phyloP scores from a whole-genome alignment of 2,113 vertebrate genomes.

The Sisor rabdophorus region DNA sequence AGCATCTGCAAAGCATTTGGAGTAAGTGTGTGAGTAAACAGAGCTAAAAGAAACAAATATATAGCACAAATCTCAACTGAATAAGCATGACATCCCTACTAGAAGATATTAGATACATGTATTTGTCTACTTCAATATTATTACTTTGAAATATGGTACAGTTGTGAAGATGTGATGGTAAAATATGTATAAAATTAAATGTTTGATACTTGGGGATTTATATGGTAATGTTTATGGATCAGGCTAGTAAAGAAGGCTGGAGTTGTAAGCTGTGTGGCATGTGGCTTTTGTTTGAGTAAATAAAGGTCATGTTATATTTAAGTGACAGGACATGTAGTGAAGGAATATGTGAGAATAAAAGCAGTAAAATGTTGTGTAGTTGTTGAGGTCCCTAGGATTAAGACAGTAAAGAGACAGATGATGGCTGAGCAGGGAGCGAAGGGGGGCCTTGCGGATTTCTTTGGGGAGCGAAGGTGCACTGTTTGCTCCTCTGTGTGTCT shows the following conservation, averaged over 20 bases:
- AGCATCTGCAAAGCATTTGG: conserved; percentile 30
- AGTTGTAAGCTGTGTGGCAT: not conserved
- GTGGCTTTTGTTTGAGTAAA: conserved; percentile 18
- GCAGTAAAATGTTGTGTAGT: not conserved
- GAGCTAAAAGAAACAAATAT: conserved; percentile 17
- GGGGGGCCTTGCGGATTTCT: too few relatives aligned
- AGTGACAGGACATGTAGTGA: not conserved
- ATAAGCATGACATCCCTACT: not conserved
- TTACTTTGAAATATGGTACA: not conserved
- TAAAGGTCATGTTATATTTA: conserved; percentile 20
- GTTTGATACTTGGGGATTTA: conserved; percentile 9
- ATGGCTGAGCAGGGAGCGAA: conserved; percentile 21
- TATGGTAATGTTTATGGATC: conserved; percentile 20
- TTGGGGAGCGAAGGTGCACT: conserved; percentile 65
- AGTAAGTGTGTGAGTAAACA: conserved; percentile 17
- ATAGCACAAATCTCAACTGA: not conserved
- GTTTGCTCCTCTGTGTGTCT: conserved; percentile 69
- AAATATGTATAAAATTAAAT: conserved; percentile 29
- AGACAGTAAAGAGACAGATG: not conserved
- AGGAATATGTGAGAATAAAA: conserved; percentile 4
- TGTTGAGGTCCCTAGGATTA: not conserved
- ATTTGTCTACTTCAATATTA: conserved; percentile 10
- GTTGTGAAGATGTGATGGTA: not conserved
- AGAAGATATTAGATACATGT: not conserved
- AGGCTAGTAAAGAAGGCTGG: conserved; percentile 21